Evolutionary conservation across 2,797 vertebrate genomes (phyloP).

Genomic region (Dermochelys coriacea): DNA sequence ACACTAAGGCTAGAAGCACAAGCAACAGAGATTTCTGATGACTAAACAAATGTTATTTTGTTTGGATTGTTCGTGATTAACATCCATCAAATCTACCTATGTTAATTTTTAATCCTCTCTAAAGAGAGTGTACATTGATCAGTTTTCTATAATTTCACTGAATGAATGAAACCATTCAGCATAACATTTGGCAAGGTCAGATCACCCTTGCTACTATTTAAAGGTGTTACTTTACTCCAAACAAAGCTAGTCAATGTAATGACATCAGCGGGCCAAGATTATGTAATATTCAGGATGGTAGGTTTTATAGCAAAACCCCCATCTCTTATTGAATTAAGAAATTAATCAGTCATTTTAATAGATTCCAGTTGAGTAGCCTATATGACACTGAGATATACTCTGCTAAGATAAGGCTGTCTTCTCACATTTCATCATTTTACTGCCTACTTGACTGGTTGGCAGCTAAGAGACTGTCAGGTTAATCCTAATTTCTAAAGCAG

Average conservation of each 20-base stretch:
- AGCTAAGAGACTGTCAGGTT: constrained; percentile 57
- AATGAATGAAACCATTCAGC: background rate
- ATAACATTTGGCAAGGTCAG: background rate
- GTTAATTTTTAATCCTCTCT: background rate
- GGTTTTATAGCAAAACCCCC: constrained; percentile 8
- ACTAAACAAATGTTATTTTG: background rate
- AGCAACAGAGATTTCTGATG: background rate
- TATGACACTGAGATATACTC: background rate
- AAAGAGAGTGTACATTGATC: background rate
- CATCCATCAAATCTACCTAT: background rate
- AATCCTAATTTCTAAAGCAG: constrained; percentile 73
- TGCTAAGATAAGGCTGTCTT: constrained; percentile 49
- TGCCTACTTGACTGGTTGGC: constrained; percentile 60
- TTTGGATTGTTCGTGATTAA: background rate
- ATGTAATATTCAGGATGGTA: constrained; percentile 9
- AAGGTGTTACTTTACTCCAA: background rate
- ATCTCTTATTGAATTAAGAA: background rate
- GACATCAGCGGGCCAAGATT: background rate
- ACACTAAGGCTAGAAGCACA: background rate
- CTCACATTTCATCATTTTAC: constrained; percentile 64
- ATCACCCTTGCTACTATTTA: background rate
- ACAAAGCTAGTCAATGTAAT: background rate
- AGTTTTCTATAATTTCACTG: constrained; percentile 1
- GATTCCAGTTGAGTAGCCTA: background rate
- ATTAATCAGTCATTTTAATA: constrained; percentile 10